phyloP scores from a whole-genome alignment of 1,140 invertebrate genomes.

The Venturia canescens region DNA sequence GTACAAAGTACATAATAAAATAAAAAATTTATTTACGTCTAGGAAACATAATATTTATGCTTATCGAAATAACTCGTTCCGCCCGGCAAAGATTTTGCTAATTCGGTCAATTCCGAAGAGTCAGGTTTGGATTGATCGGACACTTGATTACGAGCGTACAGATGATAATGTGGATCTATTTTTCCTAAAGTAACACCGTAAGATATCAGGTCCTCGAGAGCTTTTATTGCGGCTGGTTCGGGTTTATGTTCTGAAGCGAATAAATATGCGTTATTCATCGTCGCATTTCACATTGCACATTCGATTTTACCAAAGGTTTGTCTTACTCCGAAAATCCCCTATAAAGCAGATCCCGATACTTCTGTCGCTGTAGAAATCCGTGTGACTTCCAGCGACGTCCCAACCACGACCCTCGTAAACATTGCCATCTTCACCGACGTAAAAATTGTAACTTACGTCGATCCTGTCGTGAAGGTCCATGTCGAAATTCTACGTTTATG shows the following conservation, averaged over 20 bases:
- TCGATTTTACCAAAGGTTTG: too few species aligned
- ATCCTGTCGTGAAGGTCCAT: conserved; percentile 80
- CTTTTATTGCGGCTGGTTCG: conserved; percentile 69
- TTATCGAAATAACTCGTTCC: too few species aligned
- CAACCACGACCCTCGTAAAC: conserved; percentile 86
- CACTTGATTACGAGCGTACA: conserved; percentile 77
- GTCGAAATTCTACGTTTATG: conserved; percentile 73
- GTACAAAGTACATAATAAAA: too few species aligned
- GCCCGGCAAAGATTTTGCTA: too few species aligned
- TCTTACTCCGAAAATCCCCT: conserved; percentile 73
- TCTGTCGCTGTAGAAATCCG: conserved; percentile 81
- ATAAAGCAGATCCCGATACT: conserved; percentile 82
- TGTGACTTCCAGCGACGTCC: conserved; percentile 82
- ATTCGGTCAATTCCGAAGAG: too few species aligned
- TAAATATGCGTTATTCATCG: neutral
- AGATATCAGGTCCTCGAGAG: conserved; percentile 71
- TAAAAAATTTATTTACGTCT: too few species aligned
- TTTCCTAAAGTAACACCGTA: conserved; percentile 69
- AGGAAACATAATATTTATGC: too few species aligned
- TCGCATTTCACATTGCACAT: conserved; percentile 37
- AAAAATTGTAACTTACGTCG: conserved; percentile 83
- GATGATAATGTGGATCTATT: conserved; percentile 69
- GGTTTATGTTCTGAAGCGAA: conserved; percentile 75
- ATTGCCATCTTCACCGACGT: conserved; percentile 82
- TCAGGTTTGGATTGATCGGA: too few species aligned